Evolutionary conservation across 1,140 invertebrate species (phyloP).

Genomic region (Adelges cooleyi): DNA sequence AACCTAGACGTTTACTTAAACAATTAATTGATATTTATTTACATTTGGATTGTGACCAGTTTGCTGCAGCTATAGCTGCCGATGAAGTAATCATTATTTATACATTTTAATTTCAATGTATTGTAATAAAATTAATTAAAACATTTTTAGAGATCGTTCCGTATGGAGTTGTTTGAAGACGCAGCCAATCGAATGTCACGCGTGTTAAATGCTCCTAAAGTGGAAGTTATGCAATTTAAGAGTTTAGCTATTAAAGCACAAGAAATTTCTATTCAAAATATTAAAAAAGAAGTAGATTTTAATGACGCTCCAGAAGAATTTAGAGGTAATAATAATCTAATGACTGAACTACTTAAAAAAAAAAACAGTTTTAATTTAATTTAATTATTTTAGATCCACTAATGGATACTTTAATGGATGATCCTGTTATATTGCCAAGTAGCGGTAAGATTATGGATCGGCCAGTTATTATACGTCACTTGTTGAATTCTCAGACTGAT

Average conservation of each 20-base stretch:
- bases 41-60: slow-evolving; percentile 83
- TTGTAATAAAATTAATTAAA: slow-evolving; percentile 19
- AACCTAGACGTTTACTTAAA: slow-evolving; percentile 76
- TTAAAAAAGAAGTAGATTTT: slow-evolving; percentile 77
- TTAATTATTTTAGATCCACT: slow-evolving; percentile 60
- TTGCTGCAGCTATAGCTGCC: slow-evolving; percentile 75
- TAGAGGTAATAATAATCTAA: slow-evolving; percentile 44
- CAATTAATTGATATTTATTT: slow-evolving; percentile 94
- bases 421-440: slow-evolving; percentile 78
- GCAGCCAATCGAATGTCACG: slow-evolving; percentile 69
- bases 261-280: slow-evolving; percentile 67
- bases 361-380: neutral
- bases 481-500: slow-evolving; percentile 91
- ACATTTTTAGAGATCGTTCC: slow-evolving; percentile 72
- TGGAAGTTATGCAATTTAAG: slow-evolving; percentile 73
- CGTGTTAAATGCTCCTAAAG: slow-evolving; percentile 66
- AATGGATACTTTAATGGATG: slow-evolving; percentile 95
- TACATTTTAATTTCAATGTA: neutral
- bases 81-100: slow-evolving; percentile 58
- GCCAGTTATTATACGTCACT: slow-evolving; percentile 81
- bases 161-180: slow-evolving; percentile 81
- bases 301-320: slow-evolving; percentile 96
- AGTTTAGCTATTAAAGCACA: slow-evolving; percentile 67
- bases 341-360: neutral
- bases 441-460: slow-evolving; percentile 93